These are phyloP conservation scores for Epirrhoe tristata DNA, from an alignment of 2,888 invertebrate genomes.

Conservation along the genomic window DNA sequence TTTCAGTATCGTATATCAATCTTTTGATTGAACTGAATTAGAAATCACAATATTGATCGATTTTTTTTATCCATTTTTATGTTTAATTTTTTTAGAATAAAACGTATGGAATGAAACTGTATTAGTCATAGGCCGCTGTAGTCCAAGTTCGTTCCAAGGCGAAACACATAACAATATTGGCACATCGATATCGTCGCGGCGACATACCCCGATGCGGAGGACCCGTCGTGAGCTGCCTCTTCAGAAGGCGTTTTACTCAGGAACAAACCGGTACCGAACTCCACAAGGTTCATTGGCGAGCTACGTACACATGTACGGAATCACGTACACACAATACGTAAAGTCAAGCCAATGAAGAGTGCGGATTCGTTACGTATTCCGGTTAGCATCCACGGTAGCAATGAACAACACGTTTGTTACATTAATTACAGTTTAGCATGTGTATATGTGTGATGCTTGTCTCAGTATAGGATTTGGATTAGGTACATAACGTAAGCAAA, in stretches of 20 bases:
- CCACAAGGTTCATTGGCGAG: conserved; percentile 97
- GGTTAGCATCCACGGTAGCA: conserved; percentile 82
- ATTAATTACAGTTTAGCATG: conserved; percentile 64
- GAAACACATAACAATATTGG: conserved; percentile 70
- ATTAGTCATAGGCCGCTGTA: conserved; percentile 49
- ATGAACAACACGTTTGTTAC: conserved; percentile 74
- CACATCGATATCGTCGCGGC: conserved; percentile 64
- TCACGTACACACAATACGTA: conserved; percentile 20
- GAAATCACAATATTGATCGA: background rate
- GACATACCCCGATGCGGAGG: conserved; percentile 87
- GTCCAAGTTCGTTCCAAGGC: conserved; percentile 53
- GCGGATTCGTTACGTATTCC: conserved; percentile 63
- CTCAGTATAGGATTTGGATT: conserved; percentile 20
- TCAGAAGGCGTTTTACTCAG: conserved; percentile 96
- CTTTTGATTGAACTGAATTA: too few species aligned
- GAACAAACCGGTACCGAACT: conserved; percentile 97
- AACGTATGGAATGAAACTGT: background rate
- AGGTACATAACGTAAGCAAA: conserved; percentile 21
- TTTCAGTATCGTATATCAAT: background rate
- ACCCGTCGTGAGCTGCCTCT: conserved; percentile 91
- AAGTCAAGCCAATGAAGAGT: conserved; percentile 61
- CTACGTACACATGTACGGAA: conserved; percentile 68
- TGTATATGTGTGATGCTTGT: conserved; percentile 59
- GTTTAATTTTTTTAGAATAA: background rate
- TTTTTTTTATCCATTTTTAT: too few species aligned